These are phyloP conservation scores for Drosophila ezoana DNA, from an alignment of 2,888 invertebrate species.

Conservation along the genomic window DNA sequence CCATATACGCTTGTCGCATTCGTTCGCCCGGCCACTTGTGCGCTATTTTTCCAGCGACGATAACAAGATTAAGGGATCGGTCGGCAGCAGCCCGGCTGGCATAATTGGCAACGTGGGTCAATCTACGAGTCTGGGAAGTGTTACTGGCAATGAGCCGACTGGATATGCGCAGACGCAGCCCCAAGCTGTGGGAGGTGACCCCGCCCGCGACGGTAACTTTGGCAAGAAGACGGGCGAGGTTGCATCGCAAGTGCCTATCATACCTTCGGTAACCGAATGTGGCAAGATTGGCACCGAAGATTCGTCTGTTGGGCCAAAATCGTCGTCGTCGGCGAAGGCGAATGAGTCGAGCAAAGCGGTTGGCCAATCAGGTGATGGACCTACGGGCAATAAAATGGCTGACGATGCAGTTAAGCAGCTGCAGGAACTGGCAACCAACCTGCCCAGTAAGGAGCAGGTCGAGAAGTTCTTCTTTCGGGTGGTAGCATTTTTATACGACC, in stretches of 20 bases:
- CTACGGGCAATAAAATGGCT: slow-evolving; percentile 9
- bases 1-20: slow-evolving; percentile 6
- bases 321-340: neutral
- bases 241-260: slow-evolving; percentile 22
- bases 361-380: neutral
- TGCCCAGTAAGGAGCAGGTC: slow-evolving; percentile 78
- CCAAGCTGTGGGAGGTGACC: slow-evolving; percentile 8
- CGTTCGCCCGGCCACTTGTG: neutral
- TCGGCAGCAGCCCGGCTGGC: slow-evolving; percentile 11
- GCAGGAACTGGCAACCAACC: slow-evolving; percentile 49
- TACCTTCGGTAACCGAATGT: slow-evolving; percentile 5
- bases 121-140: slow-evolving; percentile 2
- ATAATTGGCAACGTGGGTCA: slow-evolving; percentile 29
- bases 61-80: slow-evolving; percentile 27
- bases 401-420: slow-evolving; percentile 57
- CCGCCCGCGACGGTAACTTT: neutral
- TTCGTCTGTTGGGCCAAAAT: neutral
- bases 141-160: slow-evolving; percentile 1
- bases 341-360: neutral
- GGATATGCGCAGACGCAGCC: slow-evolving; percentile 19
- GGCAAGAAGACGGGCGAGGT: slow-evolving; percentile 18
- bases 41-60: slow-evolving; percentile 42
- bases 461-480: slow-evolving; percentile 79
- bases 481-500: slow-evolving; percentile 78
- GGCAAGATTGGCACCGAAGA: slow-evolving; percentile 33